Conservation (phyloP, 2,113 vertebrate species). For the Lepus timidus region DNA sequence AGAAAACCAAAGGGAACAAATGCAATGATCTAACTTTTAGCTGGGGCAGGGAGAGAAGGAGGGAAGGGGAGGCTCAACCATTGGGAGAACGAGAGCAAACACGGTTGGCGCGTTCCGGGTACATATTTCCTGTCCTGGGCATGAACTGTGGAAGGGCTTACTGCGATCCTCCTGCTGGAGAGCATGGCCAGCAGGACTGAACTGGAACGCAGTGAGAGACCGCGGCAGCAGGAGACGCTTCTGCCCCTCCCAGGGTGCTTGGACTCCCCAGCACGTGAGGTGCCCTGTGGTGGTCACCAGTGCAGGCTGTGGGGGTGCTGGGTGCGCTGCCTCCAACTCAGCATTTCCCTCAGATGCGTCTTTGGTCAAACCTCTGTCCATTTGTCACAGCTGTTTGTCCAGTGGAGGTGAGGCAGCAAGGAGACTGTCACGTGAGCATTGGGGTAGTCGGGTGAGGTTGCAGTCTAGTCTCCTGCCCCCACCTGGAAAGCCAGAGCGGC, state of each 20-base stretch:
- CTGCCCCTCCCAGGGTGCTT: not conserved
- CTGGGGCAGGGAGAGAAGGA: not conserved
- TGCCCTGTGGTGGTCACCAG: too few relatives aligned
- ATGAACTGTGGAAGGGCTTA: too few relatives aligned
- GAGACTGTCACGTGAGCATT: not conserved
- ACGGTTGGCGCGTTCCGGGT: not conserved
- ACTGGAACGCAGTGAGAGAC: not conserved
- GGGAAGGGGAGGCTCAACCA: not conserved
- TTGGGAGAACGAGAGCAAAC: not conserved
- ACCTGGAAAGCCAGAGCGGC: not conserved
- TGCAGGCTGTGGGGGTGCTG: fast-evolving
- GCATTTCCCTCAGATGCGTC: fast-evolving
- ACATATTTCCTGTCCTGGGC: too few relatives aligned
- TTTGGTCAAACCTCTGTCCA: not conserved
- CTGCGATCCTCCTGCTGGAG: not conserved
- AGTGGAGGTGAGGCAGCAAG: not conserved
- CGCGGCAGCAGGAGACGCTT: too few relatives aligned
- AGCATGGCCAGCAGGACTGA: not conserved
- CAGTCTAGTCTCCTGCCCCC: not conserved
- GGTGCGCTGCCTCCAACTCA: not conserved
- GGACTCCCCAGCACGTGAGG: fast-evolving
- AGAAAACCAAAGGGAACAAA: not conserved
- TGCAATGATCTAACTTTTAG: not conserved
- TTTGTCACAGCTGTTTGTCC: too few relatives aligned
- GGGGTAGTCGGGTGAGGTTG: fast-evolving